A percentile compares a stretch with the other conserved stretches of the same genome.
These are phyloP conservation scores for Enhydra lutris DNA, from an alignment of 2,113 vertebrate genomes.

Conservation along the genomic window DNA sequence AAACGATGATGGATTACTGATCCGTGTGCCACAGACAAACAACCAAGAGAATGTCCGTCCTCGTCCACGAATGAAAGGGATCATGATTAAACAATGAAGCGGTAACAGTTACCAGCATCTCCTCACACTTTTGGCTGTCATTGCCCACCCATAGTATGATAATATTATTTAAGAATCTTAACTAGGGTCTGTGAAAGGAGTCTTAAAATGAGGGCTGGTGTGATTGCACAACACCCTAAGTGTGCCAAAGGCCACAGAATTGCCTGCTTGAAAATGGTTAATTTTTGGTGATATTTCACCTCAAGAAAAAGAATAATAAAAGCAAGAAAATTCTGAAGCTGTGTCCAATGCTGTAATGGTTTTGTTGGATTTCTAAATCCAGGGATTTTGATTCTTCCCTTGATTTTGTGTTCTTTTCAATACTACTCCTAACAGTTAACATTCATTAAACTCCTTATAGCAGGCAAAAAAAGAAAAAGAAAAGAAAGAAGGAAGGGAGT, in stretches of 20 bases:
- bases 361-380: not conserved
- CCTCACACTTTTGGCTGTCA: not conserved
- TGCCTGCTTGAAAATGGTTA: not conserved
- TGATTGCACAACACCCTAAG: not conserved
- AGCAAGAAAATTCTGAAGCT: not conserved
- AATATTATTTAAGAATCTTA: not conserved
- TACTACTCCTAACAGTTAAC: not conserved
- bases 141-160: fast-evolving
- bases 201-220: not conserved
- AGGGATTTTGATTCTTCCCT: not conserved
- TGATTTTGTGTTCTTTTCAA: not conserved
- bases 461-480: too few relatives aligned
- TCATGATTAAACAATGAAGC: not conserved
- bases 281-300: not conserved
- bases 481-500: not conserved
- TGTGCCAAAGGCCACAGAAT: not conserved
- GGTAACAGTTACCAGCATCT: not conserved
- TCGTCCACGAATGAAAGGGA: not conserved
- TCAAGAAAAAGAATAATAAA: not conserved
- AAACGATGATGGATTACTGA: not conserved
- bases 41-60: not conserved
- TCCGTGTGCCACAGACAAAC: not conserved
- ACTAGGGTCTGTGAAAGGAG: not conserved
- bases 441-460: not conserved
- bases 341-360: not conserved